A percentile compares a stretch with the other conserved stretches of the same genome.
Evolutionary conservation across 1,140 invertebrate species (phyloP).

Genomic region (Andrena cerasifolii): DNA sequence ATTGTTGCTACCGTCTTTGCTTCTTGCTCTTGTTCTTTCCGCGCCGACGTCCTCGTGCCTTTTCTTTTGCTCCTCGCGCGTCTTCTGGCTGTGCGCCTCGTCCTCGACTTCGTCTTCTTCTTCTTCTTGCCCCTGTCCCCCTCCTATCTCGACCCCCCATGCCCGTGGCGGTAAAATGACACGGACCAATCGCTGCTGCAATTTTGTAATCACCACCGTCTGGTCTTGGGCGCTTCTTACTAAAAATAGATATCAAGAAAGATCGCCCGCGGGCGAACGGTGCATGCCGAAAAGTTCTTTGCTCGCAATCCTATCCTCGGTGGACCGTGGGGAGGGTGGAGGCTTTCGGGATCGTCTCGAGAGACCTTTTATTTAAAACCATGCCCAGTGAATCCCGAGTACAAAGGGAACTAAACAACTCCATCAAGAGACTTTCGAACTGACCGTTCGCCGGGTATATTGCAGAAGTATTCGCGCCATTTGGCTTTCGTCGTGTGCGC

Average conservation of each 20-base stretch:
- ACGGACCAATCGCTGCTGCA: constrained; percentile 45
- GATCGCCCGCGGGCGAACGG: constrained; percentile 21
- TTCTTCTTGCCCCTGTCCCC: constrained; percentile 1
- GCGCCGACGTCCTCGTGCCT: neutral
- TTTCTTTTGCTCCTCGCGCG: constrained; percentile 13
- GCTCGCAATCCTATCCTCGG: neutral
- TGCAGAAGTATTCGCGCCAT: neutral
- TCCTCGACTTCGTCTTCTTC: constrained; percentile 6
- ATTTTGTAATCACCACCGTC: constrained; percentile 53
- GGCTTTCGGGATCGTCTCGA: neutral
- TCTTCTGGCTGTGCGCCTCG: neutral
- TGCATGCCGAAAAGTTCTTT: neutral
- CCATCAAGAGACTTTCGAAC: too few relatives aligned
- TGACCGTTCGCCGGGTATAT: too few relatives aligned
- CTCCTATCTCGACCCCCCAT: neutral
- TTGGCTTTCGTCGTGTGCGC: neutral
- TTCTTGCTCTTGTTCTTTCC: neutral
- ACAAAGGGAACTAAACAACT: too few relatives aligned
- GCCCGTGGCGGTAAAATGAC: constrained; percentile 41
- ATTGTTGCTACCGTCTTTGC: constrained; percentile 10
- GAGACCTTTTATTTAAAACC: too few relatives aligned
- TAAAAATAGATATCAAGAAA: constrained; percentile 51
- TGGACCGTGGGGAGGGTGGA: neutral
- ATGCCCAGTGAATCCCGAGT: too few relatives aligned
- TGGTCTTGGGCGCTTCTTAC: constrained; percentile 35